phyloP scores from a whole-genome alignment of 2,888 invertebrate species.

The Lasioglossum lativentre region DNA sequence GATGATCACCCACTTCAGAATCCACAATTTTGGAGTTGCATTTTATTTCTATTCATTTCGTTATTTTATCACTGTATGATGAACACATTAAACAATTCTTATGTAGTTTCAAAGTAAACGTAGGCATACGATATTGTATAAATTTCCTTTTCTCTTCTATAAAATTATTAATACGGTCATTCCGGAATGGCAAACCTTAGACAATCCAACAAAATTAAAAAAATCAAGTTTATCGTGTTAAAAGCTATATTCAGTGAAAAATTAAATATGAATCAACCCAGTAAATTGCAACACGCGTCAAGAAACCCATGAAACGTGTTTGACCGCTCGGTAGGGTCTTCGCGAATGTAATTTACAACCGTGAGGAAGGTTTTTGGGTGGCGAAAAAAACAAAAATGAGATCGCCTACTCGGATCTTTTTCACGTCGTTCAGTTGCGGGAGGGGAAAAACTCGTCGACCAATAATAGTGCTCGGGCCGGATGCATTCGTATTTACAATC shows the following conservation, averaged over 20 bases:
- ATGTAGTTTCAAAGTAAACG: no score
- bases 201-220: no score
- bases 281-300: not conserved
- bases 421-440: not conserved
- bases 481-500: conserved; percentile 21
- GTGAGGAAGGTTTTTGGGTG: not conserved
- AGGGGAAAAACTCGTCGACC: not conserved
- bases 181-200: no score
- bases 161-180: not conserved
- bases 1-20: no score
- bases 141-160: not conserved
- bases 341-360: not conserved
- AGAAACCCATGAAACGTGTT: not conserved
- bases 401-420: not conserved
- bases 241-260: not conserved
- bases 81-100: no score
- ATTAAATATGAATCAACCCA: not conserved
- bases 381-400: not conserved
- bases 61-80: no score
- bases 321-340: not conserved
- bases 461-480: not conserved
- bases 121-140: not conserved
- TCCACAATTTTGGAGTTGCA: no score
- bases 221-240: no score
- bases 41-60: no score